Percentiles rank a stretch among this genome's conserved stretches.
Evolutionary conservation across 1,140 invertebrate species (phyloP).

Genomic region (Ooceraea biroi): DNA sequence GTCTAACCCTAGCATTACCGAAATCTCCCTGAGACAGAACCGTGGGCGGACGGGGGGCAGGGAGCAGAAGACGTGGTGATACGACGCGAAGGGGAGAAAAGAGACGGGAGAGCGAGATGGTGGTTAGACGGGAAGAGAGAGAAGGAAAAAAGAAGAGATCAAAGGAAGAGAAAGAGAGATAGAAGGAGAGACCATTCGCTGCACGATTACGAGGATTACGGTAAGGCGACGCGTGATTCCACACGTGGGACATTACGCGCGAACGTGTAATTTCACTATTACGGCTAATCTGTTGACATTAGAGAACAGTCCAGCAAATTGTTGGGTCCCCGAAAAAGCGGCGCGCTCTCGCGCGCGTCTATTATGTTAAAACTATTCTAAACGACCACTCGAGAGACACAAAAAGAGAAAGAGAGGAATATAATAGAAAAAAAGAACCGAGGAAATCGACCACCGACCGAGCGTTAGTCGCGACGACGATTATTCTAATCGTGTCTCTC

Average conservation of each 20-base stretch:
- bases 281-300: slow-evolving; percentile 86
- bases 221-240: slow-evolving; percentile 78
- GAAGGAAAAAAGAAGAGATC: background rate
- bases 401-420: no score
- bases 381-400: background rate
- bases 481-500: slow-evolving; percentile 81
- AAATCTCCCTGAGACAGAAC: slow-evolving; percentile 72
- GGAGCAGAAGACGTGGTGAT: slow-evolving; percentile 50
- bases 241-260: slow-evolving; percentile 76
- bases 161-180: no score
- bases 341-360: slow-evolving; percentile 44
- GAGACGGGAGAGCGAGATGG: slow-evolving; percentile 15
- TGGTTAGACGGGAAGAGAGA: background rate
- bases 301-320: slow-evolving; percentile 80
- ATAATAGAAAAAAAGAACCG: no score
- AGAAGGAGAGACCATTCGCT: slow-evolving; percentile 5
- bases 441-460: slow-evolving; percentile 59
- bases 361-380: slow-evolving; percentile 84
- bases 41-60: slow-evolving; percentile 27
- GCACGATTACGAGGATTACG: slow-evolving; percentile 78
- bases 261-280: slow-evolving; percentile 86
- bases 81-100: slow-evolving; percentile 36
- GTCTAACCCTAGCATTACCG: slow-evolving; percentile 82
- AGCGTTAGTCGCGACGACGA: slow-evolving; percentile 51
- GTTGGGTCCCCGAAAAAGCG: slow-evolving; percentile 72